Percentiles rank a stretch among this genome's conserved stretches.
Evolutionary conservation across 2,888 invertebrate species (phyloP).

Genomic region (Chromoteleia sp.): DNA sequence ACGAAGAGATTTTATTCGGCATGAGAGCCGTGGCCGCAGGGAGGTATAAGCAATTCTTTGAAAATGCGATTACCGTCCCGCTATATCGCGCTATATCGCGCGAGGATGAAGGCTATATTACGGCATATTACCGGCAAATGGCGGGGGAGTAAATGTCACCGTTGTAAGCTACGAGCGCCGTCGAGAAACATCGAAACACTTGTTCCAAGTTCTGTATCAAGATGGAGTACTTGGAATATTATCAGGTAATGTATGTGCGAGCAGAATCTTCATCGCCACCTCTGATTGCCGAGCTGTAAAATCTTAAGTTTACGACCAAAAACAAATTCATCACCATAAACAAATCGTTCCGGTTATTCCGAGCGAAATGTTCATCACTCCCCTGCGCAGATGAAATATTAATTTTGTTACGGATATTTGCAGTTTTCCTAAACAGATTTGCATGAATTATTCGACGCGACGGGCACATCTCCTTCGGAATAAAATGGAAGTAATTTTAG

Average conservation of each 20-base stretch:
- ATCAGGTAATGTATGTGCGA: slow-evolving; percentile 41
- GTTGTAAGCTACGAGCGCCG: slow-evolving; percentile 62
- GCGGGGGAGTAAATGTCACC: slow-evolving; percentile 74
- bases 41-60: slow-evolving; percentile 76
- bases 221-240: slow-evolving; percentile 44
- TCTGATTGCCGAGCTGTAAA: slow-evolving; percentile 63
- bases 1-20: slow-evolving; percentile 73
- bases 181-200: slow-evolving; percentile 62
- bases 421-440: slow-evolving; percentile 24
- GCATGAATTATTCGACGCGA: slow-evolving; percentile 16
- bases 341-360: slow-evolving; percentile 47
- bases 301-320: slow-evolving; percentile 51
- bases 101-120: slow-evolving; percentile 74
- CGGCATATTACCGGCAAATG: slow-evolving; percentile 73
- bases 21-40: slow-evolving; percentile 73
- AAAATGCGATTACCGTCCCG: slow-evolving; percentile 76
- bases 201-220: slow-evolving; percentile 64
- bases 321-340: slow-evolving; percentile 64
- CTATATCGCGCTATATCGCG: slow-evolving; percentile 74
- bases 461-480: neutral
- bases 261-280: slow-evolving; percentile 45
- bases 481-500: slow-evolving; percentile 9
- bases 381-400: slow-evolving; percentile 30
- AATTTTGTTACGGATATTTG: slow-evolving; percentile 31
- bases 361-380: slow-evolving; percentile 16